Base-by-base conservation (phyloP, 2,888 invertebrate genomes). In the Plusia festucae region DNA sequence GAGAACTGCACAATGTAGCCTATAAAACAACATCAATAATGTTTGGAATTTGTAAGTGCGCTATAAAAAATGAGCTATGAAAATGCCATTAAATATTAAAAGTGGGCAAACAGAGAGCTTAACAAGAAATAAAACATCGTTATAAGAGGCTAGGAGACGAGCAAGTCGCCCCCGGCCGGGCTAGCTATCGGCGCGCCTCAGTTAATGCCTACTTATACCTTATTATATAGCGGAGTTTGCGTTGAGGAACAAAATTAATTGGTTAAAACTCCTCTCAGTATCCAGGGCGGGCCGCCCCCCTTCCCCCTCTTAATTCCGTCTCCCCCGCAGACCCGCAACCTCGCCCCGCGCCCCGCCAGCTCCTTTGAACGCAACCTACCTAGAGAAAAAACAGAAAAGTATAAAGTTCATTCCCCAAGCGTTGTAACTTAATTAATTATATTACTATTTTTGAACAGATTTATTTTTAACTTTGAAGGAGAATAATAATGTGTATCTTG, bases 191-290 rank as follows among this genome's bases (percentile, higher is more conserved):
- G 93, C 93, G 93, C 93, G 92, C 91, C 93, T 93, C 93, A 90
- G 92, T 92, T 95, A 94, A 94, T 93, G 94, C 93, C 95, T 95
- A 94, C 95, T 95, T 94, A 94, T 95, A 95, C 93, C 94, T 94
- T 95, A 95, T 94, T 95, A 94, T 94, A 95, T 94, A 94, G 94
- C 95, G 90, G 92, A 95, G 95, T 95, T 95, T 95, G 95, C 94
- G 95, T 95, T 95, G 95, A 95, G 95, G 95, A 95, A 95, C 95
- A 95, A 95, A 95, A 95, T 95, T 95, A 95, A 95, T 95, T 95
- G 95, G 95, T 95, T 95, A 95, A 95, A 95, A 95, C 95, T 95
- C 95, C 95, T 95, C 95, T 95, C 94, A 91, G 95, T 95, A 95
- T 95, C 95, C 95, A 93, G 92, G 94, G 94, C 91, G 92, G 92